Base-by-base conservation (phyloP, 2,113 vertebrate genomes). In the Rousettus leschenaultii region DNA sequence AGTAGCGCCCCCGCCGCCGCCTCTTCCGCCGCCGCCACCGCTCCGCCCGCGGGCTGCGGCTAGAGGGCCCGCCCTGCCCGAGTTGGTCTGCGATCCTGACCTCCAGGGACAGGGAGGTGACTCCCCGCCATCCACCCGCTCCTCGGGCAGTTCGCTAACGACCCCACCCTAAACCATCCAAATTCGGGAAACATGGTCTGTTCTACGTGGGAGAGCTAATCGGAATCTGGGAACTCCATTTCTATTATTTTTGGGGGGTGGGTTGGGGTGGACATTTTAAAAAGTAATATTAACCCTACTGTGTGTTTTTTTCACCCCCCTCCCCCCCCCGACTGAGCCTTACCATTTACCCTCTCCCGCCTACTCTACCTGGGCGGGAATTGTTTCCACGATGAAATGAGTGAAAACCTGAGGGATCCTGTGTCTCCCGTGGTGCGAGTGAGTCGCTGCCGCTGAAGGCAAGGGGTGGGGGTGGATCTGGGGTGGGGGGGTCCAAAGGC, bases 1-100 rank as follows among this genome's bases (percentile, higher is more conserved):
- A 98, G 98, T 98, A 98, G 98, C 98, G 98, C 98, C 97, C 96
- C 98, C 98, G 93, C 98, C 97, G 89, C 97, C 97, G 77, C 98
- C 98, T 97, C 98, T 48, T 91, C 94, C 86, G 95, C 97, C 66
- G 96, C 97, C 97, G 95, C 95, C 97, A 97, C 98, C 98, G 98
- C 98, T 91, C 95, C 97, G 95, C 95, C 98, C 86, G 97, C 96
- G 57, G 97, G 97, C 96, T 97, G 97, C 97, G 97, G 97, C 96
- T 97, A 96, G 91, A 95, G 89, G 86, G 94, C 83, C 94, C 61
- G 78, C 89, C 96, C 94, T 80, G 75, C 83, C 95, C 92, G 86
- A 68, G 91, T 88, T 96, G 95, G 94, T 82, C 97, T 18, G 94
- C 57, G 91, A 94, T 92, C 97, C 88, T 78, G 91, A 89, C 65